Percentiles rank a stretch among this genome's conserved stretches.
phyloP scores from a whole-genome alignment of 2,888 invertebrate species.

The Anoplius nigerrimus region DNA sequence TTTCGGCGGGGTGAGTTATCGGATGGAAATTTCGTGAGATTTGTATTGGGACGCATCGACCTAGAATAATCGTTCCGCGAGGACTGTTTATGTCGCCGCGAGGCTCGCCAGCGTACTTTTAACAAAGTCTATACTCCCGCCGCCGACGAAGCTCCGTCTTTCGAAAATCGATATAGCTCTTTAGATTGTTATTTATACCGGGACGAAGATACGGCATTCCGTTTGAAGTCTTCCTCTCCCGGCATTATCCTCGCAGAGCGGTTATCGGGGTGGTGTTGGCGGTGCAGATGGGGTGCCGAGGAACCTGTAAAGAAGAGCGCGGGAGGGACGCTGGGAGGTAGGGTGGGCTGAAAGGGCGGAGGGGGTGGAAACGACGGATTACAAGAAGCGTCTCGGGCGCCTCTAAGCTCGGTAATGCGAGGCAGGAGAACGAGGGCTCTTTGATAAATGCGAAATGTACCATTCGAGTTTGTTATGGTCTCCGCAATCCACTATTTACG shows the following conservation, averaged over 20 bases:
- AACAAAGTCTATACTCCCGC: background rate
- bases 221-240: slow-evolving; percentile 56
- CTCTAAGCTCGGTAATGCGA: slow-evolving; percentile 58
- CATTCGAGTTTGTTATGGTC: slow-evolving; percentile 61
- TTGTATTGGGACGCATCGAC: too few relatives aligned
- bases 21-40: too few relatives aligned
- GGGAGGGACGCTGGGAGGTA: slow-evolving; percentile 15
- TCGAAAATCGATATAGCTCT: slow-evolving; percentile 50
- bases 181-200: slow-evolving; percentile 58
- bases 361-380: slow-evolving; percentile 45
- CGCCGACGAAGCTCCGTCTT: slow-evolving; percentile 30
- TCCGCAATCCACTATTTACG: slow-evolving; percentile 57
- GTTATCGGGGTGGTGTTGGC: slow-evolving; percentile 38
- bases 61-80: too few relatives aligned
- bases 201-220: slow-evolving; percentile 52
- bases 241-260: slow-evolving; percentile 52
- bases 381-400: slow-evolving; percentile 58
- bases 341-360: slow-evolving; percentile 30
- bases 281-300: slow-evolving; percentile 39
- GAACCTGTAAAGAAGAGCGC: background rate
- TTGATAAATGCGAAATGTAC: slow-evolving; percentile 62
- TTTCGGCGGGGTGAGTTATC: too few relatives aligned
- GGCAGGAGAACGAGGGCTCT: slow-evolving; percentile 54
- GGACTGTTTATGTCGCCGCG: too few relatives aligned
- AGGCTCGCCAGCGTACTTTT: too few relatives aligned